These are phyloP conservation scores for Rhimphoctona megacephalus DNA, from an alignment of 2,888 invertebrate genomes.

Conservation along the genomic window DNA sequence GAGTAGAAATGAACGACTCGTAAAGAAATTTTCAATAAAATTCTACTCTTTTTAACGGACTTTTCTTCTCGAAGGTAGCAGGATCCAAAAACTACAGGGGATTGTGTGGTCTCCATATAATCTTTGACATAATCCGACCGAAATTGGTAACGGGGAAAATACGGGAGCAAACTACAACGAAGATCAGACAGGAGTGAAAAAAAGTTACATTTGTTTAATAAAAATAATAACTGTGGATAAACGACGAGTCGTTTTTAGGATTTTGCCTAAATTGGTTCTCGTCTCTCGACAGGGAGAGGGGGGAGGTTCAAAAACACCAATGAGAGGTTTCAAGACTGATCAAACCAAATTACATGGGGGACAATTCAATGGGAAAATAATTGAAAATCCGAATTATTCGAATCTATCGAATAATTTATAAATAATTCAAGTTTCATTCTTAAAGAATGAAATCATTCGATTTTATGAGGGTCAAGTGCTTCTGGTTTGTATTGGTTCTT, in stretches of 20 bases:
- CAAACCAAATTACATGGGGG: slow-evolving; percentile 12
- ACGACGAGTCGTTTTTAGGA: slow-evolving; percentile 12
- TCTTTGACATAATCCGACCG: slow-evolving; percentile 9
- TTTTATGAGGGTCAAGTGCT: slow-evolving; percentile 15
- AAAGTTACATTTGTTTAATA: slow-evolving; percentile 8
- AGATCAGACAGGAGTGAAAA: neutral
- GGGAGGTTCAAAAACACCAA: slow-evolving; percentile 24
- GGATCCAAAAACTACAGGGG: slow-evolving; percentile 2
- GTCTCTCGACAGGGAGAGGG: neutral
- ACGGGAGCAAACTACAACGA: slow-evolving; percentile 39
- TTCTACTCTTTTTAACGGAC: neutral
- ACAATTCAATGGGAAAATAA: neutral
- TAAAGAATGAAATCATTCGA: neutral
- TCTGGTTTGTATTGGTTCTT: neutral
- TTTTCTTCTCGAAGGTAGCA: neutral
- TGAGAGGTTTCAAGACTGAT: slow-evolving; percentile 12
- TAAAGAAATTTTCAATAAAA: neutral
- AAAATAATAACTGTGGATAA: slow-evolving; percentile 8
- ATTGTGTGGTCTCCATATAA: neutral
- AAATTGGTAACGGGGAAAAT: neutral
- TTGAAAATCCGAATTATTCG: slow-evolving; percentile 25
- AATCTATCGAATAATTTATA: slow-evolving; percentile 34
- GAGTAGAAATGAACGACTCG: neutral
- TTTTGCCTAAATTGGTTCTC: slow-evolving; percentile 10
- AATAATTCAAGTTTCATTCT: neutral